Base-by-base conservation (phyloP, 2,888 invertebrate species). In the Ypsolopha sequella region DNA sequence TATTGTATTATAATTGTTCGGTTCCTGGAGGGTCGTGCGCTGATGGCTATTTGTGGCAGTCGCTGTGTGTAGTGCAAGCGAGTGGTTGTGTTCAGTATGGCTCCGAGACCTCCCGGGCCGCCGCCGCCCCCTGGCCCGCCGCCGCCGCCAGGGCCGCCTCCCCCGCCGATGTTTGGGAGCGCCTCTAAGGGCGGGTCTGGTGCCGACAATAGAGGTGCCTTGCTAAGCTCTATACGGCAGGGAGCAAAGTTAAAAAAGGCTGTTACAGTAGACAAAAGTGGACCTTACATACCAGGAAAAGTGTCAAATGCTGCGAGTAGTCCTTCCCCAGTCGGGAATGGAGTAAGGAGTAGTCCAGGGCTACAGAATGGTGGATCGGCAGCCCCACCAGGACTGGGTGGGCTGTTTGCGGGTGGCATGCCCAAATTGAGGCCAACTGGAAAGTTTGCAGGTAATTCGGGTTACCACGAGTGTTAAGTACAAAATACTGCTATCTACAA, bases 211-310 rank as follows among this genome's bases (percentile, higher is more conserved):
- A 87, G 95, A 66, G 89, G 89, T 63, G 91, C 93, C 47, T 84
- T 97, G 53, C 82, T 97, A 44, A 91, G 91, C 65, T 94, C 95
- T 9, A 97, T 97, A 64, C 91, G 95, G 63, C 92, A 92, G 73
- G 97, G 96, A 53, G 81, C 92, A 50, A 89, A 89, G 64, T 81
- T 97, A 58, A 96, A 94, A 76, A 96, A 96, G 80, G 89, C 95
- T 51, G 91, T 92, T 0, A 96, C 96, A n/a, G 92, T 93, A 64
- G 97, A 97, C 73, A 94, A 95, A 78, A 97, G 97, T 89, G 92
- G 90, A 50, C 97, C 97, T 0, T 73, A 89, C 49, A 82, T 95
- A 59, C 85, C 91, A 61, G 94, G 95, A 78, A 89, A 88, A 76
- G 80, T 70, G 57, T 62, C 78, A 56, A 70, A 69, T 66, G 66